These are phyloP conservation scores for Anoplolepis gracilipes DNA, from an alignment of 1,140 invertebrate genomes.

Conservation along the genomic window DNA sequence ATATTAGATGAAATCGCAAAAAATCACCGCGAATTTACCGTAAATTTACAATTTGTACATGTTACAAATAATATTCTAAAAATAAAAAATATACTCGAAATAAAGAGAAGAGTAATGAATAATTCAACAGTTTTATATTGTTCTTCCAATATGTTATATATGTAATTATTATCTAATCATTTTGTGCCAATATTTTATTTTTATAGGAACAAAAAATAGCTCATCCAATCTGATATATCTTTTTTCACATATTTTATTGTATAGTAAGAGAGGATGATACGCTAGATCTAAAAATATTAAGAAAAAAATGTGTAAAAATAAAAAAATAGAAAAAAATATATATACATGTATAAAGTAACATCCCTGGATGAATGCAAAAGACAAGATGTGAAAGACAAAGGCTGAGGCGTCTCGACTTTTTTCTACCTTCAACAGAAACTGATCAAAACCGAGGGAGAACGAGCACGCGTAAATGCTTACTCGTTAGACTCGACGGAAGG, in stretches of 20 bases:
- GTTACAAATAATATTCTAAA: background rate
- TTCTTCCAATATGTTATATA: background rate
- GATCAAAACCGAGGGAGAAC: background rate
- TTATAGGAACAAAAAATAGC: background rate
- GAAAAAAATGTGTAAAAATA: background rate
- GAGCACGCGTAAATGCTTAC: background rate
- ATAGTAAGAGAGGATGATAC: background rate
- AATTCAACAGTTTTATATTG: background rate
- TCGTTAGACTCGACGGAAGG: constrained; percentile 27
- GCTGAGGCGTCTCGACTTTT: background rate
- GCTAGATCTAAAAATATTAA: background rate
- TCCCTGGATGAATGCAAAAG: background rate
- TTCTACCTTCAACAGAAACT: background rate
- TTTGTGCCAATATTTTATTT: background rate
- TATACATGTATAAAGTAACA: background rate
- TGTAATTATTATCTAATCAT: background rate
- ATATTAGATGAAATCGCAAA: constrained; percentile 40
- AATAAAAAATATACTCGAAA: background rate
- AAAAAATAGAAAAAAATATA: background rate
- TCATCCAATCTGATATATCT: background rate
- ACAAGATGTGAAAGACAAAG: background rate
- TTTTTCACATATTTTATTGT: no score
- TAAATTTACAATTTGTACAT: constrained; percentile 5
- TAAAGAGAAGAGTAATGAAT: background rate
- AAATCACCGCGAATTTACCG: background rate